These are phyloP conservation scores for Holcopasites calliopsidis DNA, from an alignment of 1,140 invertebrate genomes.

Conservation along the genomic window DNA sequence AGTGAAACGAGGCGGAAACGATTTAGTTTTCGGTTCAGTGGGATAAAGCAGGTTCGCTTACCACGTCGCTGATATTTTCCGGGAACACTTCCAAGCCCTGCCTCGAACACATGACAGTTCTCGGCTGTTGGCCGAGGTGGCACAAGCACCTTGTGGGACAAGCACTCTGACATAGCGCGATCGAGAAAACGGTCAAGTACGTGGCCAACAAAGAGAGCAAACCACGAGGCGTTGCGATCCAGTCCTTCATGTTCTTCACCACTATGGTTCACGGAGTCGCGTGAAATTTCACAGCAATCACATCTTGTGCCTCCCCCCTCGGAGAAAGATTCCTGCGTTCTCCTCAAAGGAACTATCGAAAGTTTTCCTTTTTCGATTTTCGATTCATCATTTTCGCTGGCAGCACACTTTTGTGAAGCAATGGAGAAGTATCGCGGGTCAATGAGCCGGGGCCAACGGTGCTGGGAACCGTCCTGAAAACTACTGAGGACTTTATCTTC, in stretches of 20 bases:
- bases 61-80: conserved; percentile 60
- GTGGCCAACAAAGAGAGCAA: background rate
- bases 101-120: conserved; percentile 57
- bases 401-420: background rate
- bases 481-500: conserved; percentile 65
- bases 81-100: conserved; percentile 62
- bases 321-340: background rate
- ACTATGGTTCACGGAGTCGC: conserved; percentile 10
- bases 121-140: conserved; percentile 50
- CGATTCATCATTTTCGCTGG: background rate
- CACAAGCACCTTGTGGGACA: conserved; percentile 66
- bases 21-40: no score
- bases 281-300: conserved; percentile 15
- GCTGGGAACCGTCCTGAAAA: conserved; percentile 45
- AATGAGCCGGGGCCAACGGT: conserved; percentile 34
- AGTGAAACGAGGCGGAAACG: background rate
- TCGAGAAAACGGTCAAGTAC: conserved; percentile 21
- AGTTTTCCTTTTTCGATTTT: background rate
- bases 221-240: background rate
- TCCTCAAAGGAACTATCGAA: background rate
- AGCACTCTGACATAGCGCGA: conserved; percentile 5
- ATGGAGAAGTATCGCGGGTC: background rate
- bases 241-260: conserved; percentile 36
- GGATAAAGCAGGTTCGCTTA: conserved; percentile 34
- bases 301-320: conserved; percentile 27